A percentile compares a stretch with the other conserved stretches of the same genome.
phyloP scores from a whole-genome alignment of 2,113 vertebrate genomes.

The Pluvianellus socialis region DNA sequence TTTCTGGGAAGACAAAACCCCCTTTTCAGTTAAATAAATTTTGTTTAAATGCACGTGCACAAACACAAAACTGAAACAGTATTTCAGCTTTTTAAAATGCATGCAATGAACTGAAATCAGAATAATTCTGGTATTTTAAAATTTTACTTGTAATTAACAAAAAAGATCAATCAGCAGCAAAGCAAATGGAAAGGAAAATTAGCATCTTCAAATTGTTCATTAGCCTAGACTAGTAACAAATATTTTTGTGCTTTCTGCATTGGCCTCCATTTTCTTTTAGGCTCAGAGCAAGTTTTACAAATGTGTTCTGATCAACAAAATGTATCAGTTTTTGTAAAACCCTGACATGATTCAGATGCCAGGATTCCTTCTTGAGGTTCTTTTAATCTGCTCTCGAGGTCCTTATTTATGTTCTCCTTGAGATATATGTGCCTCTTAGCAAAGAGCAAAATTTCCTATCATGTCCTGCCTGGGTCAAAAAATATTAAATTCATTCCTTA shows the following conservation, averaged over 20 bases:
- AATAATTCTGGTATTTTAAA: slow-evolving; percentile 5
- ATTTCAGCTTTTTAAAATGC: slow-evolving; percentile 15
- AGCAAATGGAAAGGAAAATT: not conserved
- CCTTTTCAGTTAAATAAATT: not conserved
- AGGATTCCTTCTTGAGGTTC: slow-evolving; percentile 10
- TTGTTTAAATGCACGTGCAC: not conserved
- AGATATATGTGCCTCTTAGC: slow-evolving; percentile 1
- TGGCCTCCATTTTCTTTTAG: not conserved
- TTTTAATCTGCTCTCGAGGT: slow-evolving; percentile 40
- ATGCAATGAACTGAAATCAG: not conserved
- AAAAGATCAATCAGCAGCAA: not conserved
- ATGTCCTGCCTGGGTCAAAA: slow-evolving; percentile 2
- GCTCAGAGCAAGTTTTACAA: not conserved
- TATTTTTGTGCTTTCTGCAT: not conserved
- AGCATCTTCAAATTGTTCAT: slow-evolving; percentile 3
- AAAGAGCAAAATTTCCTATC: slow-evolving; percentile 42
- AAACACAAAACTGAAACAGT: slow-evolving; percentile 6
- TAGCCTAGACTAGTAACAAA: not conserved
- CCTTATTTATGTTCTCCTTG: slow-evolving; percentile 15
- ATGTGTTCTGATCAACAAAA: not conserved
- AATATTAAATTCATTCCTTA: slow-evolving; percentile 40
- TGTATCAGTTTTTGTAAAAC: not conserved
- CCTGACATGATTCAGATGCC: slow-evolving; percentile 17
- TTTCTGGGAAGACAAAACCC: slow-evolving; percentile 8
- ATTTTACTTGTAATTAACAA: not conserved